Base-by-base conservation (phyloP, 2,888 invertebrate species). In the Blastobasis adustella region DNA sequence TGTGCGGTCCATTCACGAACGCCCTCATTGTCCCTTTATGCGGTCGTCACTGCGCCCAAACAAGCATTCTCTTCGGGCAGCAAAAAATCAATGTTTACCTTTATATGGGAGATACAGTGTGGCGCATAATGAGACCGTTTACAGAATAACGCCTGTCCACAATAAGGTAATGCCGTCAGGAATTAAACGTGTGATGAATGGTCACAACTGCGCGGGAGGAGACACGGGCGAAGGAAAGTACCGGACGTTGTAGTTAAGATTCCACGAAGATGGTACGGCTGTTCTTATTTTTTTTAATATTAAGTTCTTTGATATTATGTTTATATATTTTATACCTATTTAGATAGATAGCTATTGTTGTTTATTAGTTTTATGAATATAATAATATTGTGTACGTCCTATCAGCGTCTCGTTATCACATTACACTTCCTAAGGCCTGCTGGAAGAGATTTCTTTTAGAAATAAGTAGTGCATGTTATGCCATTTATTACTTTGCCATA, bases 41-140 rank as follows among this genome's bases (percentile, higher is more conserved):
- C 62, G 61, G 65, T 74, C 77, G 83, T 83, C 86, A 87, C 73
- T 69, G 72, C 73, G 74, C 82, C 82, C 82, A 86, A 87, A 88
- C 85, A 87, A 65, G 69, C 70, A 84, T 87, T 86, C 80, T 87
- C 82, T 86, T 86, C 74, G 71, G 70, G 61, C 71, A 61, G 68
- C 79, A 85, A 87, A 73, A 88, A 84, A 80, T 70, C 79, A 78
- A 82, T 88, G 86, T 88, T 88, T 88, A 88, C 85, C 80, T 86
- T 88, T 84, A 85, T 85, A 85, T 77, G 84, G 73, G 79, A 85
- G 79, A 86, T 85, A 87, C 84, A 85, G 84, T 83, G 76, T 76
- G 73, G 73, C 74, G 6, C 71, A 85, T 86, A 86, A 86, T 83
- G 82, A 85, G 81, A 67, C 65, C 79, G 73, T 82, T 87, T 87